Conservation (phyloP, 2,888 invertebrate genomes). For the Urechis unicinctus region DNA sequence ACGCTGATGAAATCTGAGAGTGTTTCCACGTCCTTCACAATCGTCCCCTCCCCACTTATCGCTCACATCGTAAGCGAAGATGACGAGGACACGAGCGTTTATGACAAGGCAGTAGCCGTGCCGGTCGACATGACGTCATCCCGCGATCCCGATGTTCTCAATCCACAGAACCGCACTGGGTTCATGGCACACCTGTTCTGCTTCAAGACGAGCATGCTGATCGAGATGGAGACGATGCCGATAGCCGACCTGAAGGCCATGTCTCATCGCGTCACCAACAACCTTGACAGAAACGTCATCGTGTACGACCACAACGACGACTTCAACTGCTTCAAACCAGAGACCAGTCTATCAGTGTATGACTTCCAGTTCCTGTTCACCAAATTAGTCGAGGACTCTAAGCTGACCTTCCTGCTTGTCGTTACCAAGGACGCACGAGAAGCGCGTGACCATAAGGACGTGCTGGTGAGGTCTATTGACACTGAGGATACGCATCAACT, state of each 20-base stretch:
- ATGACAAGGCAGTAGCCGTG: conserved; percentile 6
- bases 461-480: conserved; percentile 20
- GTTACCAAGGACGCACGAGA: conserved; percentile 27
- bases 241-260: not conserved
- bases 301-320: conserved; percentile 12
- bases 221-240: not conserved
- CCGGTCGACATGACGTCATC: conserved; percentile 14
- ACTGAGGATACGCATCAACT: conserved; percentile 3
- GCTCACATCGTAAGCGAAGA: conserved; percentile 9
- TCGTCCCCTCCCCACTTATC: conserved; percentile 17
- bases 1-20: conserved; percentile 10
- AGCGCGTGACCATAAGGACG: conserved; percentile 18
- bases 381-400: conserved; percentile 26
- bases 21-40: conserved; percentile 12
- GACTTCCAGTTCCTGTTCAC: conserved; percentile 26
- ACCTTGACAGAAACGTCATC: not conserved
- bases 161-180: conserved; percentile 25
- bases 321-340: conserved; percentile 3
- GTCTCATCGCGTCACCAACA: conserved; percentile 6
- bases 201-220: conserved; percentile 10
- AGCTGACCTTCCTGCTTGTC: conserved; percentile 31
- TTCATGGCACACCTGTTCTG: conserved; percentile 35
- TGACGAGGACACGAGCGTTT: conserved; percentile 8
- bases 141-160: conserved; percentile 20
- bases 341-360: conserved; percentile 1